Percentiles rank a stretch among this genome's conserved stretches.
phyloP scores from a whole-genome alignment of 2,888 invertebrate species.

The Gnatocerus cornutus region DNA sequence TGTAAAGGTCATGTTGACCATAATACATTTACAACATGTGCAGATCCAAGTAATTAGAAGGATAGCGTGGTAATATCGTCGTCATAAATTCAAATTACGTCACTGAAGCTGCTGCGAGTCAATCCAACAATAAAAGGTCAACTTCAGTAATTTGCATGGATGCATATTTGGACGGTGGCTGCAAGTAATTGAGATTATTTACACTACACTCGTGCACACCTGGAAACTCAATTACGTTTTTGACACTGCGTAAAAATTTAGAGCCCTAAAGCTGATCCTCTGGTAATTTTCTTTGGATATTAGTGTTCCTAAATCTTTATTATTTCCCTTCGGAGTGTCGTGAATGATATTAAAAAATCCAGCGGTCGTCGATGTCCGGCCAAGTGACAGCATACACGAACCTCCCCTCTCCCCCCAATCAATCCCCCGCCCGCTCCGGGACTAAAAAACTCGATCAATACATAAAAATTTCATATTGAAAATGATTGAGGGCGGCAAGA shows the following conservation, averaged over 20 bases:
- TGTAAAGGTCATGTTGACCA: slow-evolving; percentile 5
- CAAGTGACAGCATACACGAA: slow-evolving; percentile 64
- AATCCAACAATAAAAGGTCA: slow-evolving; percentile 8
- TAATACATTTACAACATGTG: slow-evolving; percentile 11
- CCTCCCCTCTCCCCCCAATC: slow-evolving; percentile 61
- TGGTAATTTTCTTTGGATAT: background rate
- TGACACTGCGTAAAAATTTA: background rate
- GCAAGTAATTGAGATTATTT: too few relatives aligned
- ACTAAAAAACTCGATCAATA: slow-evolving; percentile 72
- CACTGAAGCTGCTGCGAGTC: background rate
- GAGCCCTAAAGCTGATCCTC: too few relatives aligned
- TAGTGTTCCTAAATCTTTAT: slow-evolving; percentile 6
- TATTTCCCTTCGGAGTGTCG: slow-evolving; percentile 18
- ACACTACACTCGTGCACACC: too few relatives aligned
- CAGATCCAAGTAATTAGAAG: slow-evolving; percentile 4
- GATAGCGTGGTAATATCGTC: background rate
- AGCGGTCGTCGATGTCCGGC: slow-evolving; percentile 67
- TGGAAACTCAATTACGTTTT: background rate
- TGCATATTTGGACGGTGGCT: background rate
- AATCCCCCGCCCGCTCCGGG: slow-evolving; percentile 63
- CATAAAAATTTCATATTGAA: slow-evolving; percentile 74
- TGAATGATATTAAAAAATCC: slow-evolving; percentile 45
- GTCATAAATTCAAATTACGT: slow-evolving; percentile 4
- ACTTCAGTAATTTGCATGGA: background rate
- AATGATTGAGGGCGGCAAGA: slow-evolving; percentile 71